A percentile compares a stretch with the other conserved stretches of the same genome.
Conservation (phyloP, 2,113 vertebrate species). For the Anthoscopus minutus region DNA sequence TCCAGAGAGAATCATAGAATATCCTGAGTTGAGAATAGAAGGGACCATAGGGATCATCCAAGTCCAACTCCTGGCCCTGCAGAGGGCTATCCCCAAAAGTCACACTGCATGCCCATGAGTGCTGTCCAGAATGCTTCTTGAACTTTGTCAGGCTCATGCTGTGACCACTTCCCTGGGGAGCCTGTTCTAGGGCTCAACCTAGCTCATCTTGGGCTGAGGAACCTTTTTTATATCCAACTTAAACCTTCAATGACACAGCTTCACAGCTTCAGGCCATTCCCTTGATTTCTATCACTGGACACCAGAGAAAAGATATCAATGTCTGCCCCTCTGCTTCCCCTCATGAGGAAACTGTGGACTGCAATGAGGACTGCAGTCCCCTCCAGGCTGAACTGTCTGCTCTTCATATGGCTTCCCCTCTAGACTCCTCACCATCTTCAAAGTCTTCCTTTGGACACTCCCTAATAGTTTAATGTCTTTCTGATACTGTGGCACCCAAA, state of each 20-base stretch:
- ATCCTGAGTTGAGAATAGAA: neutral
- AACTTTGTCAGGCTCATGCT: neutral
- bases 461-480: neutral
- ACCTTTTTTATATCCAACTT: neutral
- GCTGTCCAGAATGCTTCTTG: fast-evolving
- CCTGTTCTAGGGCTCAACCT: neutral
- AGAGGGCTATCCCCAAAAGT: neutral
- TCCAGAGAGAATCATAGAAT: neutral
- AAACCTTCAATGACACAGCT: neutral
- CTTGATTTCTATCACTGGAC: neutral
- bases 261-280: neutral
- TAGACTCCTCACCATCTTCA: neutral
- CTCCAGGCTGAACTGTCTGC: neutral
- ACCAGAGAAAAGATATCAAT: neutral
- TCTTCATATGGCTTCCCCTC: neutral
- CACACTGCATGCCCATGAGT: fast-evolving
- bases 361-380: neutral
- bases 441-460: neutral
- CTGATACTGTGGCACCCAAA: neutral
- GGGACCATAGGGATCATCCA: neutral
- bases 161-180: neutral
- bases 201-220: neutral
- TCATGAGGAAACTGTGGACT: neutral
- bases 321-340: neutral
- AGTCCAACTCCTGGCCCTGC: neutral